These are phyloP conservation scores for Daktulosphaira vitifoliae DNA, from an alignment of 1,140 invertebrate species.

Conservation along the genomic window DNA sequence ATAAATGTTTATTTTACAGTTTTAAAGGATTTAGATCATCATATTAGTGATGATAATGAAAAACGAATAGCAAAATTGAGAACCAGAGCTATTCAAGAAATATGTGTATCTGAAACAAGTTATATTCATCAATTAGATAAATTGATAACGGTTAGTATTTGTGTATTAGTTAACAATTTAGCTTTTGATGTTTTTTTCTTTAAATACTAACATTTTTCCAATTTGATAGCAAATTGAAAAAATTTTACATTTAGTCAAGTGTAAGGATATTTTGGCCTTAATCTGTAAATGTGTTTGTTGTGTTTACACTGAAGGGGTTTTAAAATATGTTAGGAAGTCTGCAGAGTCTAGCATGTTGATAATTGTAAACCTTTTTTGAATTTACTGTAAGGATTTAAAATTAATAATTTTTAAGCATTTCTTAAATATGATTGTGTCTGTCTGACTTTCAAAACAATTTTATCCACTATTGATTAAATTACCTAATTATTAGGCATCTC, in stretches of 20 bases:
- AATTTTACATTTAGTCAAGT: slow-evolving; percentile 25
- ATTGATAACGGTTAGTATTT: slow-evolving; percentile 51
- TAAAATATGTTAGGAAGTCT: no score
- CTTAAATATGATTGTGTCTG: no score
- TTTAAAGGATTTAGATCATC: slow-evolving; percentile 46
- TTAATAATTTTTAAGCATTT: no score
- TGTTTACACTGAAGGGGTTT: no score
- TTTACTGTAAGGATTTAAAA: no score
- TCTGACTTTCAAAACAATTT: no score
- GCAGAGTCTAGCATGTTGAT: no score
- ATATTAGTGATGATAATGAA: slow-evolving; percentile 44
- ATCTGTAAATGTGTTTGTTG: no score
- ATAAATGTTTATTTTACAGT: slow-evolving; percentile 41
- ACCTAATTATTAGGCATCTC: no score
- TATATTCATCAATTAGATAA: slow-evolving; percentile 60
- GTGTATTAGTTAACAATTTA: slow-evolving; percentile 30
- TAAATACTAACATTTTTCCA: not conserved
- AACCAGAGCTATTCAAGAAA: slow-evolving; percentile 54
- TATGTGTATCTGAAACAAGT: slow-evolving; percentile 60
- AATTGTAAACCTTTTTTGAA: no score
- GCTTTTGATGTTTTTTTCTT: not conserved
- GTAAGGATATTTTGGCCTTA: no score
- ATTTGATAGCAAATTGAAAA: slow-evolving; percentile 5
- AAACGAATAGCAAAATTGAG: slow-evolving; percentile 46
- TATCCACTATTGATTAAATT: no score